Base-by-base conservation (phyloP, 2,113 vertebrate species). In the Butorides virescens region DNA sequence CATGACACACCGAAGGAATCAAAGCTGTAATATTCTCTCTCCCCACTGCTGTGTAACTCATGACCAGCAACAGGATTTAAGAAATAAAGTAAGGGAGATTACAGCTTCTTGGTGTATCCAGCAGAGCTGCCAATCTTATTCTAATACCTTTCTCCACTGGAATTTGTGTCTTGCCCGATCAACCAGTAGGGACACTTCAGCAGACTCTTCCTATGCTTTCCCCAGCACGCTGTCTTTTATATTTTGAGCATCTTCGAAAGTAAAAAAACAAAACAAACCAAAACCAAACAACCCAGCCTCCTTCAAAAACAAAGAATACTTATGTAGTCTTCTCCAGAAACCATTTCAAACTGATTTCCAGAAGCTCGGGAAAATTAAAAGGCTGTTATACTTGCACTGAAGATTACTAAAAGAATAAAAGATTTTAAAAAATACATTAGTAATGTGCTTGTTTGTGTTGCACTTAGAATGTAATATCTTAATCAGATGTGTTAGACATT, bases 401-500 rank as follows among this genome's bases (percentile, higher is more conserved):
- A 97, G 97, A 96, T 96, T 96, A 97, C 56, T 86, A 89, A 90
- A 91, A 96, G 70, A 93, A 92, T 63, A 95, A 88, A 68, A 92
- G 63, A 78, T n/a, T 92, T 92, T 94, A 1, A 97, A 97, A 95
- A 97, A 97, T 93, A 97, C 97, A 96, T 96, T 88, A 97, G 82
- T 92, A 93, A 90, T 98, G 98, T 98, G 98, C 98, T 98, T 98
- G 90, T 92, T 81, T 97, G 95, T 89, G 95, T 88, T 92, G 93
- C 93, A 92, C 86, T 91, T 86, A 76, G 62, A 95, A 82, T 58
- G 76, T 56, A 91, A 12, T 75, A 84, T 59, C 95, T 98, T 97
- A 98, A 94, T 98, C 98, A 30, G 98, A 97, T 29, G 96, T 79
- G 44, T 98, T 98, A 61, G 98, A 97, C 85, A 98, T 97, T 49